A percentile compares a stretch with the other conserved stretches of the same genome.
Evolutionary conservation across 2,797 vertebrate genomes (phyloP).

Genomic region (Nyctibius grandis): DNA sequence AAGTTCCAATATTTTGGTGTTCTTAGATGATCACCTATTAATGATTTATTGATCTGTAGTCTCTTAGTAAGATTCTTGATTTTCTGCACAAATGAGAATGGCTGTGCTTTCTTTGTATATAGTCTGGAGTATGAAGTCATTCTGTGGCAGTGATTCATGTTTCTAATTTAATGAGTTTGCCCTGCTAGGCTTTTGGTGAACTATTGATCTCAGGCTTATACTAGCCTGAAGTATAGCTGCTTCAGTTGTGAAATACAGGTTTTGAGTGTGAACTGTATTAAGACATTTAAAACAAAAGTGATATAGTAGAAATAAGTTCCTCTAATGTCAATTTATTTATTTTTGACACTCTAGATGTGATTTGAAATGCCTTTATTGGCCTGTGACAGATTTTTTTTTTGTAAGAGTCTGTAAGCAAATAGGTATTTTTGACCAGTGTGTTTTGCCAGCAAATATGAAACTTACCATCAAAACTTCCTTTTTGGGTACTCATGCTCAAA

Average conservation of each 20-base stretch:
- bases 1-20: not conserved
- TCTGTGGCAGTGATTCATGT: not conserved
- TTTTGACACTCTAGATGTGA: not conserved
- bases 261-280: not conserved
- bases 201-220: not conserved
- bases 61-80: not conserved
- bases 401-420: not conserved
- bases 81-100: not conserved
- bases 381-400: not conserved
- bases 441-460: not conserved
- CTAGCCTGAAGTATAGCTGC: not conserved
- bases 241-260: not conserved
- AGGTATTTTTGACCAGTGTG: not conserved
- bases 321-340: not conserved
- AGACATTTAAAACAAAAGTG: not conserved
- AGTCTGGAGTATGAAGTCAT: not conserved
- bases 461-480: not conserved
- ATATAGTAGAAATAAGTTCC: not conserved
- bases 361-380: not conserved
- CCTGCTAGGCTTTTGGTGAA: not conserved
- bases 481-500: constrained; percentile 4
- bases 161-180: not conserved
- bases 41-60: not conserved
- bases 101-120: not conserved
- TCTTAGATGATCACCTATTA: not conserved